Base-by-base conservation (phyloP, 2,797 vertebrate species). In the Thunnus albacares region DNA sequence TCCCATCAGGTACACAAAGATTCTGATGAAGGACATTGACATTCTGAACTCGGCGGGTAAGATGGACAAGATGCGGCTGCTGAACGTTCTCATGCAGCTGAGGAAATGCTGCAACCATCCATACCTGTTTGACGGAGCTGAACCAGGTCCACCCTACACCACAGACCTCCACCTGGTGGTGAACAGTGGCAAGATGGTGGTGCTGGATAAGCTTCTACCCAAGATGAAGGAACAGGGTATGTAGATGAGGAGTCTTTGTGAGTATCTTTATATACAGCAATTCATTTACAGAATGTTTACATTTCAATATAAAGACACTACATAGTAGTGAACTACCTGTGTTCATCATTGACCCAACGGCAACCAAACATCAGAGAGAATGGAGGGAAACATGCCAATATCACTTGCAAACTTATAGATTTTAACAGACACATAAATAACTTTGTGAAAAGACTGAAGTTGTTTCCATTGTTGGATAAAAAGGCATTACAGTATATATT, bases 21-120 rank as follows among this genome's bases (percentile, higher is more conserved):
- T 99, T 87, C 93, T 99, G 88, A 99, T 99, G 98, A 99, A 99
- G 92, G 98, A 99, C 89, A 99, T 99, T 58, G 98, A 99, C 87
- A 99, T 99, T 77, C 82, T 99, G 87, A 99, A 99, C 90, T 99
- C 98, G 0, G 97, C 98, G n/a, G 98, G 98, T 18, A 99, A 99
- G 92, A 97, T 97, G 96, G 98, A 99, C 93, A 99, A 99, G 92
- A 99, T 99, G 97, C 97, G 98, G 35, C 93, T 99, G 43, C 82
- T 99, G 86, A 99, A 99, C 75, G 97, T 99, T 53, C 94, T 99
- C 77, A 99, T 99, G 98, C 98, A 99, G 94, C 95, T 99, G 87
- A 95, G 97, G 71, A 99, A 99, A 58, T 99, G 98, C 91, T 99
- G 98, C 89, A 99, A 99, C 90, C 98, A 99, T 79, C 96, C 98